These are phyloP conservation scores for Scelioninae gen. 1 DNA, from an alignment of 2,888 invertebrate species.

Conservation along the genomic window DNA sequence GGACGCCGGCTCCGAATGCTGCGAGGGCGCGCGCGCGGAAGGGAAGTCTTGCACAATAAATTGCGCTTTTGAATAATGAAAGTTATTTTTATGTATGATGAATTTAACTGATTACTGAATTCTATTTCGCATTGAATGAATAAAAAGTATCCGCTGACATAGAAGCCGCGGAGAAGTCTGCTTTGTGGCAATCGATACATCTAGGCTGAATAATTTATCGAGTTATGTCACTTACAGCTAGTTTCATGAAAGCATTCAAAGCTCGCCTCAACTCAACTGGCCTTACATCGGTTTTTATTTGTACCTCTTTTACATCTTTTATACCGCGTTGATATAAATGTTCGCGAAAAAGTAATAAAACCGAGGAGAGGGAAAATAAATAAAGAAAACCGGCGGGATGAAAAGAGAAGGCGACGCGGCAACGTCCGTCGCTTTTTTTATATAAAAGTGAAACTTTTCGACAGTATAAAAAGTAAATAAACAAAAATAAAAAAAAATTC, in stretches of 20 bases:
- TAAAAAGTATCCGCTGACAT: constrained; percentile 69
- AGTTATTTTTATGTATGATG: constrained; percentile 66
- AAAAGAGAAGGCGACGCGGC: too few relatives aligned
- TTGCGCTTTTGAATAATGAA: constrained; percentile 66
- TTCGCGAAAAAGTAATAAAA: neutral
- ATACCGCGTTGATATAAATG: constrained; percentile 54
- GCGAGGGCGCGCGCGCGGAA: neutral
- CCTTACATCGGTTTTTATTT: constrained; percentile 65
- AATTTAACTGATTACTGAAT: constrained; percentile 68
- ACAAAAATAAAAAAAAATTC: neutral
- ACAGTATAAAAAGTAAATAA: neutral
- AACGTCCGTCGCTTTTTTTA: too few relatives aligned
- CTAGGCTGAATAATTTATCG: constrained; percentile 71
- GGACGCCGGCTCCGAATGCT: constrained; percentile 17
- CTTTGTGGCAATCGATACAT: constrained; percentile 69
- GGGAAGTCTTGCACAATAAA: constrained; percentile 54
- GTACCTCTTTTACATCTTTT: constrained; percentile 62
- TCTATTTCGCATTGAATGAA: constrained; percentile 61
- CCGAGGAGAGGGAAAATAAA: neutral
- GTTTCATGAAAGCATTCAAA: constrained; percentile 72
- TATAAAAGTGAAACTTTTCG: too few relatives aligned
- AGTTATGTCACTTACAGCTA: constrained; percentile 71
- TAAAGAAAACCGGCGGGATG: neutral
- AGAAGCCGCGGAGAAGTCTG: constrained; percentile 65
- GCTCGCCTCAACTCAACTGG: constrained; percentile 62